These are phyloP conservation scores for Aythya baeri DNA, from an alignment of 2,113 vertebrate genomes.

Conservation along the genomic window DNA sequence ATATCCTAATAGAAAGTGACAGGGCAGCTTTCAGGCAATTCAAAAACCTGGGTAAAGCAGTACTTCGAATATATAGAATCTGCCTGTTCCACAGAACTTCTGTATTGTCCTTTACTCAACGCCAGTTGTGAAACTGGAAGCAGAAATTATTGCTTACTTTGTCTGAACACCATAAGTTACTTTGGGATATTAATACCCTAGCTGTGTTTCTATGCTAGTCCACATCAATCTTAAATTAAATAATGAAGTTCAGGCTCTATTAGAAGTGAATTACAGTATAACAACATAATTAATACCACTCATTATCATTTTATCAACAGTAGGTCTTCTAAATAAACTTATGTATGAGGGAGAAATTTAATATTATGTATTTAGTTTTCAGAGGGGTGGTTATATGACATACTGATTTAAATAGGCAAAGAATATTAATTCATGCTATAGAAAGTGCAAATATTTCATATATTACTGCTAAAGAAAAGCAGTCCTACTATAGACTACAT, in stretches of 20 bases:
- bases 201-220: not conserved
- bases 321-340: not conserved
- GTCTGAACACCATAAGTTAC: not conserved
- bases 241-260: not conserved
- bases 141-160: not conserved
- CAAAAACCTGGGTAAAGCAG: not conserved
- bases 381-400: not conserved
- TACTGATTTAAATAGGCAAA: not conserved
- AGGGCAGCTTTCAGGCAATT: not conserved
- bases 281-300: not conserved
- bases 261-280: not conserved
- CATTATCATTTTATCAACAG: not conserved
- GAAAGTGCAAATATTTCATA: not conserved
- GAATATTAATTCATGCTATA: not conserved
- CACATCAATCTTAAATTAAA: not conserved
- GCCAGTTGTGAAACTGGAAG: not conserved
- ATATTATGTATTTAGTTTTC: not conserved
- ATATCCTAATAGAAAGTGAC: not conserved
- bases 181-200: not conserved
- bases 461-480: not conserved
- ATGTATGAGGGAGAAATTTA: not conserved
- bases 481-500: not conserved
- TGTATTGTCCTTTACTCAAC: not conserved
- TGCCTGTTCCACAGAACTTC: not conserved
- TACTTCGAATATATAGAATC: not conserved